A percentile compares a stretch with the other conserved stretches of the same genome.
phyloP scores from a whole-genome alignment of 1,140 invertebrate species.

The Lordiphosa stackelbergi region DNA sequence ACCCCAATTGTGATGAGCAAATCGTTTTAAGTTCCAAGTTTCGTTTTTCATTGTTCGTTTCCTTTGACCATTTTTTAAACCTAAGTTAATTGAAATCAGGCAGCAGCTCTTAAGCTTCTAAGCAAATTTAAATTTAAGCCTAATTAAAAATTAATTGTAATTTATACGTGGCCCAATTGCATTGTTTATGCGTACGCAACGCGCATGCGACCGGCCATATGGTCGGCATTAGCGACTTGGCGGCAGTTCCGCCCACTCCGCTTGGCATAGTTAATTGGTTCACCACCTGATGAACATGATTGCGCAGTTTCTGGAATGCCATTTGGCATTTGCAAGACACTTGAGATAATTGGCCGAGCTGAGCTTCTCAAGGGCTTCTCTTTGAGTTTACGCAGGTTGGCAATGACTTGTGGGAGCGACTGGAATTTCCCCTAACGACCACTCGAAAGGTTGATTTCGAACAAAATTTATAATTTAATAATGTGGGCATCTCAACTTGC shows the following conservation, averaged over 20 bases:
- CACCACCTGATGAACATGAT: conserved; percentile 1
- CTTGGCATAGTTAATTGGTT: conserved; percentile 15
- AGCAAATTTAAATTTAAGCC: conserved; percentile 44
- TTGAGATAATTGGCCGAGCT: background rate
- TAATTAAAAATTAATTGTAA: conserved; percentile 68
- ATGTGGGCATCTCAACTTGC: too few species aligned
- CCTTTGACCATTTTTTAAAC: conserved; percentile 18
- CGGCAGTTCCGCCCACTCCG: conserved; percentile 17
- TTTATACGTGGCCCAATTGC: conserved; percentile 42
- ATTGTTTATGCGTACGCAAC: conserved; percentile 16
- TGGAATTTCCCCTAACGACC: too few species aligned
- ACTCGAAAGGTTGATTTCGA: too few species aligned
- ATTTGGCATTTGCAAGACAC: conserved; percentile 1
- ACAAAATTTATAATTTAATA: too few species aligned
- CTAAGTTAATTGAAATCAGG: conserved; percentile 45
- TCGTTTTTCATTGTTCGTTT: conserved; percentile 19
- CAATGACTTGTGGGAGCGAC: too few species aligned
- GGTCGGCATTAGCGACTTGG: conserved; percentile 25
- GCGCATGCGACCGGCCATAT: conserved; percentile 56
- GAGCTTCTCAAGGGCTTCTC: too few species aligned
- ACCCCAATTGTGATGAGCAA: conserved; percentile 48
- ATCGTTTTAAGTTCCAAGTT: conserved; percentile 25
- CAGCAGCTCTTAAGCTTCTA: conserved; percentile 27
- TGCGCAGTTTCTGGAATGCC: conserved; percentile 1
- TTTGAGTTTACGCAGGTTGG: too few species aligned